Percentiles rank a stretch among this genome's conserved stretches.
These are phyloP conservation scores for Sternarchorhynchus goeldii DNA, from an alignment of 2,797 vertebrate species.

Conservation along the genomic window DNA sequence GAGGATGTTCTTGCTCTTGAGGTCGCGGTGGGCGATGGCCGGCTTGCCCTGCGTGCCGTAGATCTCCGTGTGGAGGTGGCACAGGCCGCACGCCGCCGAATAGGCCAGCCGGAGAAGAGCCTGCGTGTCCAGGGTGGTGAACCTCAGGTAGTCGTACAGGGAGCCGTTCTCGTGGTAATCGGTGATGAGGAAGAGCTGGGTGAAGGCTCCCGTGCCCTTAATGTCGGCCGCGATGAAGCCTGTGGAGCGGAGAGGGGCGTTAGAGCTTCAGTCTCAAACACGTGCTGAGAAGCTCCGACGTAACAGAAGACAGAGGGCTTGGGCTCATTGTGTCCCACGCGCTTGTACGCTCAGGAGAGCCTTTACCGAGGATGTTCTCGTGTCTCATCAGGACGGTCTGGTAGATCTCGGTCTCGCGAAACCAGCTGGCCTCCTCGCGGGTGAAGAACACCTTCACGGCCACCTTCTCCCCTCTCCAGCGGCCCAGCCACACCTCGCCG, in stretches of 20 bases:
- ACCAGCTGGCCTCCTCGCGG: constrained; percentile 95
- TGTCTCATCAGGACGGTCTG: constrained; percentile 97
- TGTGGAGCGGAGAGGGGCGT: constrained; percentile 55
- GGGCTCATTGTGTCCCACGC: too few species aligned
- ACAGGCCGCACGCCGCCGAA: constrained; percentile 92
- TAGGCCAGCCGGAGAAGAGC: constrained; percentile 88
- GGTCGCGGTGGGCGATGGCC: constrained; percentile 94
- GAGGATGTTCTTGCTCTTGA: constrained; percentile 97
- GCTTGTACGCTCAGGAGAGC: background rate
- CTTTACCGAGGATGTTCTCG: constrained; percentile 91
- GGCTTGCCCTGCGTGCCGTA: constrained; percentile 97
- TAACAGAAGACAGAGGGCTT: background rate
- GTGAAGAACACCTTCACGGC: constrained; percentile 98
- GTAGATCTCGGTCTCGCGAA: constrained; percentile 96
- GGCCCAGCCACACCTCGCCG: constrained; percentile 96
- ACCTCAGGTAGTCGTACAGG: constrained; percentile 90
- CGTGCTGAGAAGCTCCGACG: background rate
- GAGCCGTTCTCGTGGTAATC: constrained; percentile 96
- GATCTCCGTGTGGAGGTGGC: constrained; percentile 96
- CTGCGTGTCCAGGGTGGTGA: constrained; percentile 86
- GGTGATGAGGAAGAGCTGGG: constrained; percentile 96
- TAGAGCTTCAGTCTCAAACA: background rate
- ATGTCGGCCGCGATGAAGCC: constrained; percentile 98
- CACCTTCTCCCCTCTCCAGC: constrained; percentile 95
- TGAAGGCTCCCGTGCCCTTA: constrained; percentile 93